Evolutionary conservation across 2,113 vertebrate species (phyloP), one percentile per base, ranked within the genome.

Genomic region (Amphiprion percula): DNA sequence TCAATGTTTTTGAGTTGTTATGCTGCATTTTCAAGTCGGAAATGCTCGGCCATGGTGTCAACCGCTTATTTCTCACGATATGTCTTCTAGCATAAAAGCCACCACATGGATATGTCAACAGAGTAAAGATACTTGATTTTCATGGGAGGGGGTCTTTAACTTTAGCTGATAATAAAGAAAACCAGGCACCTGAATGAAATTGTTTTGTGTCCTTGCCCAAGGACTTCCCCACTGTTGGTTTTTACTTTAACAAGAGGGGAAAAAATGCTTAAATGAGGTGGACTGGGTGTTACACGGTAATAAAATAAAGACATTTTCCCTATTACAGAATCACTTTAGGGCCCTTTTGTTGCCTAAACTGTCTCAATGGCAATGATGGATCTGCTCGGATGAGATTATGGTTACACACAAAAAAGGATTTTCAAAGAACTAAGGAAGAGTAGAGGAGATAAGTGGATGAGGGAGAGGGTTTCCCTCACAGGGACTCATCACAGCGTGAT

Each of bases 401-500:
- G 66, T 71, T 65, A 72, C 76, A 77, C 62, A 47, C 60, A 59
- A 62, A 79, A 74, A 84, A 37, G 54, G 67, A 73, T 74, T 90
- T 90, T 71, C 24, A 54, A 77, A 82, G 62, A 75, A 82, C 74
- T 79, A 73, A 79, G 71, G 44, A 73, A 63, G 52, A 60, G 71
- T 23, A 49, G 62, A 17, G n/a, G 66, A 67, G 76, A 77, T 84
- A 84, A 86, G 81, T 77, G 71, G 60, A 72, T 26, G 72, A 68
- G 23, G 68, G 46, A 33, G 69, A 53, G 64, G 61, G 58, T 30
- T 58, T 82, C 59, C 41, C 68, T 61, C 39, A 46, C 37, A 64
- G 76, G 60, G 74, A 76, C 64, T 80, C 55, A 66, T 62, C 79
- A 30, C 56, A 49, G 67, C 6, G 0, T 37, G 78, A 63, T 68